Evolutionary conservation across 2,113 vertebrate species (phyloP).

Genomic region (Oreotrochilus melanogaster): DNA sequence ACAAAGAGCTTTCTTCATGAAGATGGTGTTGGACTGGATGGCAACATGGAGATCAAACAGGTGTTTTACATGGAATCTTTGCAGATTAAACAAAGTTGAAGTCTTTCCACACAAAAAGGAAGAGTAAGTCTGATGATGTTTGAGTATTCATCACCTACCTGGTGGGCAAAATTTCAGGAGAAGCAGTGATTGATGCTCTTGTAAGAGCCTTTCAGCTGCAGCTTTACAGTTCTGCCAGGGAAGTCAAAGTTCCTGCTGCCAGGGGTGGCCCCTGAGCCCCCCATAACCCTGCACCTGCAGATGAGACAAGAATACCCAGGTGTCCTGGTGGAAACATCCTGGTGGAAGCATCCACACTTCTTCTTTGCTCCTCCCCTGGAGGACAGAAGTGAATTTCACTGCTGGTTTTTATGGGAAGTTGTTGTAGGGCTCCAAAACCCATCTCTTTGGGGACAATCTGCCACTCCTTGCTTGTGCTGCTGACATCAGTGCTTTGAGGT

Average conservation of each 20-base stretch:
- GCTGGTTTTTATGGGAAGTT: neutral
- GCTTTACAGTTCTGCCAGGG: neutral
- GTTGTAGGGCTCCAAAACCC: neutral
- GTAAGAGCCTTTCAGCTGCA: neutral
- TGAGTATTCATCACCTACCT: neutral
- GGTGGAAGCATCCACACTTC: neutral
- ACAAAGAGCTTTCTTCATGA: neutral
- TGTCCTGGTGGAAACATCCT: neutral
- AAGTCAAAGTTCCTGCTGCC: neutral
- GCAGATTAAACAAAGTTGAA: neutral
- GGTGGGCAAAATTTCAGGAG: neutral
- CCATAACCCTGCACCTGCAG: neutral
- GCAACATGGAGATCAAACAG: neutral
- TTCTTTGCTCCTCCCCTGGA: neutral
- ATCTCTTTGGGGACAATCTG: fast-evolving
- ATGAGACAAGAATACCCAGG: fast-evolving
- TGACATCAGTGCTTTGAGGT: neutral
- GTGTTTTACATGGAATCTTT: neutral
- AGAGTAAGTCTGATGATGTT: neutral
- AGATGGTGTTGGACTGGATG: neutral
- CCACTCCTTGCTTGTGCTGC: neutral
- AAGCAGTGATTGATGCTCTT: neutral
- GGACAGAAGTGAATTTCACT: neutral
- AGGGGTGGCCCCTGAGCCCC: no score
- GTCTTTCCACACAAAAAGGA: neutral